A percentile compares a stretch with the other conserved stretches of the same genome.
phyloP scores from a whole-genome alignment of 1,140 invertebrate species.

The Pissodes strobi region DNA sequence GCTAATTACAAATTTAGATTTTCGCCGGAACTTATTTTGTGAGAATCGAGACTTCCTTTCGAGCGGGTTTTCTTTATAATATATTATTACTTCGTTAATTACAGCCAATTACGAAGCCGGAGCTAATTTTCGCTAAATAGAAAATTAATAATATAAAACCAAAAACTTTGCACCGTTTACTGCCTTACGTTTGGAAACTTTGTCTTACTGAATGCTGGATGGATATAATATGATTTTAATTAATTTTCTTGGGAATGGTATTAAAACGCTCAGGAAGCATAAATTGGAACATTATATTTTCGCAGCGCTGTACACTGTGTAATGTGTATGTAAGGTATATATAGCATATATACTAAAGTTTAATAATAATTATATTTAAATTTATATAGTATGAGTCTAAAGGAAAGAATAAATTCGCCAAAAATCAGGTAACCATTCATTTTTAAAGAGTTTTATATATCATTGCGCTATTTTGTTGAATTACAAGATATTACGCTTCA shows the following conservation, averaged over 20 bases:
- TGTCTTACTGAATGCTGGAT: constrained; percentile 6
- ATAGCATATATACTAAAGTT: too few relatives aligned
- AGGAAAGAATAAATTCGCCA: too few relatives aligned
- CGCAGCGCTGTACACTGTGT: too few relatives aligned
- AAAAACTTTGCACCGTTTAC: constrained; percentile 15
- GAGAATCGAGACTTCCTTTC: constrained; percentile 5
- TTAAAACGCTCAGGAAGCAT: too few relatives aligned
- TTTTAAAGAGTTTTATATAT: too few relatives aligned
- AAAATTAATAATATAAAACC: constrained; percentile 36
- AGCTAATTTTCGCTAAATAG: constrained; percentile 35
- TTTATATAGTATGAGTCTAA: too few relatives aligned
- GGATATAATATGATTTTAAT: constrained; percentile 19
- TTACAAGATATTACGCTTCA: too few relatives aligned
- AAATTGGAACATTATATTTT: too few relatives aligned
- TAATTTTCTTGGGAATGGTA: constrained; percentile 8
- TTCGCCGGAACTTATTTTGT: constrained; percentile 25
- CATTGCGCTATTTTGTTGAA: too few relatives aligned
- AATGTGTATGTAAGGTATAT: too few relatives aligned
- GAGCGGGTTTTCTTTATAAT: constrained; percentile 36
- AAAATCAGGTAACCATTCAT: too few relatives aligned
- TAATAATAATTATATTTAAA: too few relatives aligned
- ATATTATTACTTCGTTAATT: constrained; percentile 43
- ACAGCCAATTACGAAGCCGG: constrained; percentile 34
- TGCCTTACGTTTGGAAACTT: constrained; percentile 23
- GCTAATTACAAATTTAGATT: constrained; percentile 49